A percentile compares a stretch with the other conserved stretches of the same genome.
phyloP scores from a whole-genome alignment of 1,140 invertebrate species.

The Xylocopa sonorina region DNA sequence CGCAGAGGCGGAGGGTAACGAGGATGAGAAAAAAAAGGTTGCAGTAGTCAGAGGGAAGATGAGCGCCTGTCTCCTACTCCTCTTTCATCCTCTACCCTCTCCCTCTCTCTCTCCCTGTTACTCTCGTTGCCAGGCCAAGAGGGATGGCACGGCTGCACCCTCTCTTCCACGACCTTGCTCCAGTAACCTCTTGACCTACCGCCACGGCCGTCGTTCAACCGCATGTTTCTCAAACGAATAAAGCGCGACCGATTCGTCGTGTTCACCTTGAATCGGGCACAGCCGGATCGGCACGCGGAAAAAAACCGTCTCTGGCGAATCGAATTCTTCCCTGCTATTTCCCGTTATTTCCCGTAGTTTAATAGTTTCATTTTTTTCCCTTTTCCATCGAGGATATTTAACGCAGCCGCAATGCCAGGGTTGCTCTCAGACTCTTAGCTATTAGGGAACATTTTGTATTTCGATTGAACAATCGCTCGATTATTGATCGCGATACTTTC shows the following conservation, averaged over 20 bases:
- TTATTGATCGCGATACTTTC: too few relatives aligned
- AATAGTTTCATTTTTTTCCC: too few relatives aligned
- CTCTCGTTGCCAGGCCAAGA: slow-evolving; percentile 8
- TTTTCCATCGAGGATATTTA: too few relatives aligned
- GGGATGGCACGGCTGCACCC: slow-evolving; percentile 38
- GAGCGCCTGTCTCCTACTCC: slow-evolving; percentile 23
- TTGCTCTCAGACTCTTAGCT: too few relatives aligned
- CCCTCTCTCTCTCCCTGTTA: background rate
- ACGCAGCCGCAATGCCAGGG: too few relatives aligned
- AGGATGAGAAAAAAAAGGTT: slow-evolving; percentile 6
- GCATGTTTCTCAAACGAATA: slow-evolving; percentile 38
- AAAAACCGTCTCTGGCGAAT: background rate
- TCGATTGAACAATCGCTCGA: too few relatives aligned
- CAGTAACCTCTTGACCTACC: slow-evolving; percentile 73
- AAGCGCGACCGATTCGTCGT: slow-evolving; percentile 16
- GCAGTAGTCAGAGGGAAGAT: slow-evolving; percentile 41
- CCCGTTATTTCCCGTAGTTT: background rate
- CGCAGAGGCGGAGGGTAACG: slow-evolving; percentile 33
- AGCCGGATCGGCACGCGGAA: background rate
- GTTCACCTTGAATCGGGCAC: slow-evolving; percentile 29
- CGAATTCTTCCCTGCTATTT: background rate
- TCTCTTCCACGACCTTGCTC: slow-evolving; percentile 70
- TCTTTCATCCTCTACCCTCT: background rate
- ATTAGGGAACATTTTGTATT: too few relatives aligned
- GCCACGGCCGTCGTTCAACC: slow-evolving; percentile 33